These are phyloP conservation scores for Siderastrea radians DNA, from an alignment of 92 coral and sea anemone species.

Conservation along the genomic window DNA sequence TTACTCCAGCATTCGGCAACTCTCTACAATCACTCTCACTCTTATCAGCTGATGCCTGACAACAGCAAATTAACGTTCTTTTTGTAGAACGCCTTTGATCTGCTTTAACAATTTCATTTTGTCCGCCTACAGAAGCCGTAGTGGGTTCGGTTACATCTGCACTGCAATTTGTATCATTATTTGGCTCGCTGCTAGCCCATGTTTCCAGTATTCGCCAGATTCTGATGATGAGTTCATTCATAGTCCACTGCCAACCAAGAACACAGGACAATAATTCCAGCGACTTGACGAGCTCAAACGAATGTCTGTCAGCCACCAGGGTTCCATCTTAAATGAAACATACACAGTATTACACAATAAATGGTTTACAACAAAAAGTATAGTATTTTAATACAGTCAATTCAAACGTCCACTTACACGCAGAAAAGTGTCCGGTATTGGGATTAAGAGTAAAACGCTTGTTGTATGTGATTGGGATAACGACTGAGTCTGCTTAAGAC, in stretches of 20 bases:
- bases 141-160: not conserved
- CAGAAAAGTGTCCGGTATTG: not conserved
- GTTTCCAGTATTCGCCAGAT: conserved; percentile 80
- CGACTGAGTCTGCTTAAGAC: too few relatives aligned
- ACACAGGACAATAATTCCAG: conserved; percentile 85
- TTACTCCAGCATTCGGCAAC: not conserved
- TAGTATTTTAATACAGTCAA: not conserved
- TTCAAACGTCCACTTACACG: not conserved
- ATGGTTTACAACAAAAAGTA: not conserved
- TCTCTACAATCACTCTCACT: not conserved
- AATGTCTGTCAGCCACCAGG: conserved; percentile 52
- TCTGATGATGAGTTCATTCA: conserved; percentile 72
- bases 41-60: not conserved
- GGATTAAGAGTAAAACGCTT: not conserved
- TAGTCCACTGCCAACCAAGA: conserved; percentile 95
- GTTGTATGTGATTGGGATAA: not conserved
- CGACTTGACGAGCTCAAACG: conserved; percentile 85
- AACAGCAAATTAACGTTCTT: not conserved
- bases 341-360: not conserved
- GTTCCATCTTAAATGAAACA: conserved; percentile 60
- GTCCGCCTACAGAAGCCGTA: not conserved
- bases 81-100: not conserved
- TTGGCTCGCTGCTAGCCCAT: conserved; percentile 54
- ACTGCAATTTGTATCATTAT: not conserved
- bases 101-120: not conserved